Evolutionary conservation across 2,113 vertebrate species (phyloP).

Genomic region (Takifugu bimaculatus): DNA sequence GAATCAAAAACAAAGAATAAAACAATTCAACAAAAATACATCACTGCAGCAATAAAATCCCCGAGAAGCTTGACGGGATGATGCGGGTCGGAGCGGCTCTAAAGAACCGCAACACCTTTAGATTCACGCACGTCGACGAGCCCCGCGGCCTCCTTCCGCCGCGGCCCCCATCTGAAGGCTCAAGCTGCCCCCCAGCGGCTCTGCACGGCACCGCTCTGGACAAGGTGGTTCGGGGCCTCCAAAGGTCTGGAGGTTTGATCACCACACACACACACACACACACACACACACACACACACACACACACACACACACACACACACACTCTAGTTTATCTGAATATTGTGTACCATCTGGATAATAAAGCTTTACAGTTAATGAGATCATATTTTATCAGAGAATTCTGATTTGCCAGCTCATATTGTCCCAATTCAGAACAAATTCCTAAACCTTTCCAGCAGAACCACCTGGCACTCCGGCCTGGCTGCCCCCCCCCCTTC

Average conservation of each 20-base stretch:
- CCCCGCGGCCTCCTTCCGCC: too few relatives aligned
- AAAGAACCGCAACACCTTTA: too few relatives aligned
- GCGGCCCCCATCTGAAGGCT: conserved; percentile 49
- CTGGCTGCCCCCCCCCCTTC: conserved; percentile 54
- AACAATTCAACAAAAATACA: too few relatives aligned
- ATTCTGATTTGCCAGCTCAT: neutral
- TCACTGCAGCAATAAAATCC: too few relatives aligned
- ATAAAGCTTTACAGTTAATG: neutral
- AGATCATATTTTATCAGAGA: neutral
- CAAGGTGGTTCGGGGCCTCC: conserved; percentile 16
- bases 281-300: too few relatives aligned
- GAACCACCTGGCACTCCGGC: conserved; percentile 62
- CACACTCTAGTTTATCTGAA: conserved; percentile 17
- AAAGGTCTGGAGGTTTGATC: too few relatives aligned
- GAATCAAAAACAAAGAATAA: conserved; percentile 11
- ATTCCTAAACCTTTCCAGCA: conserved; percentile 53
- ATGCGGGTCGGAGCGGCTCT: too few relatives aligned
- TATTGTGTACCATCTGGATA: neutral
- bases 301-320: conserved; percentile 18
- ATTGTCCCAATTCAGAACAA: conserved; percentile 27
- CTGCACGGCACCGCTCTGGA: neutral
- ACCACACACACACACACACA: too few relatives aligned
- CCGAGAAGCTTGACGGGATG: too few relatives aligned
- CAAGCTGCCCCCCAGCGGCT: conserved; percentile 72
- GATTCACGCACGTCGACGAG: too few relatives aligned